phyloP scores from a whole-genome alignment of 2,888 invertebrate genomes.

The Pilophorus perplexus region DNA sequence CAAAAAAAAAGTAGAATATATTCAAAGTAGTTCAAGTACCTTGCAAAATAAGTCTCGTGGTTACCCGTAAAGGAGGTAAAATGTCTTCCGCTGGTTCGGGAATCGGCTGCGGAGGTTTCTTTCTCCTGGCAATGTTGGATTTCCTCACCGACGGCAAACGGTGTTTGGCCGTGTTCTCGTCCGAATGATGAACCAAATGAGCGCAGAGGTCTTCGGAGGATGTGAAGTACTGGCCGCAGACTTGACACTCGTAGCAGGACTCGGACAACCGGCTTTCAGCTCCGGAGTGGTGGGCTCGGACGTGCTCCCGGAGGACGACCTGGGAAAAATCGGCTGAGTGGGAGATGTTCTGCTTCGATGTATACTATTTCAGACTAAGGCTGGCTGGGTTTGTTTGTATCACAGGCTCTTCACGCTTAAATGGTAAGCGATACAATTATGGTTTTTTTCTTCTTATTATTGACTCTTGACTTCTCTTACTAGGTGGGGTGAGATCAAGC shows the following conservation, averaged over 20 bases:
- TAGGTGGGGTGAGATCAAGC: no score
- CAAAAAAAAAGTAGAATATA: no score
- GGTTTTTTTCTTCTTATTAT: no score
- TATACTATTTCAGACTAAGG: no score
- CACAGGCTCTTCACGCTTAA: no score
- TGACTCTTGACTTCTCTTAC: no score
- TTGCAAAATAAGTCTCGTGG: no score
- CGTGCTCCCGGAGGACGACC: conserved; percentile 79
- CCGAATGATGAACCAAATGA: conserved; percentile 81
- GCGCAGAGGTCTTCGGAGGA: conserved; percentile 74
- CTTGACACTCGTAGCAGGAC: conserved; percentile 69
- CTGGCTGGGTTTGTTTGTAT: no score
- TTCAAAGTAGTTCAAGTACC: no score
- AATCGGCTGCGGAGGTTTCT: background rate
- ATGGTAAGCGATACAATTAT: no score
- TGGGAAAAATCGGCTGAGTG: conserved; percentile 48
- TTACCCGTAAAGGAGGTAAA: no score
- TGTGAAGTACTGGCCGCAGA: conserved; percentile 68
- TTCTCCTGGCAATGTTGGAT: conserved; percentile 9
- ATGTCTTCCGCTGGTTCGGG: background rate
- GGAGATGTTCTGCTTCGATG: no score
- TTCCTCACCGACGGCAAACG: conserved; percentile 44
- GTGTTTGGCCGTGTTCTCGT: conserved; percentile 70
- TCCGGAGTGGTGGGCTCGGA: conserved; percentile 80
- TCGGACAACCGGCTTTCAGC: conserved; percentile 68